Conservation (phyloP, 2,797 vertebrate genomes). For the Pipistrellus pipistrellus region DNA sequence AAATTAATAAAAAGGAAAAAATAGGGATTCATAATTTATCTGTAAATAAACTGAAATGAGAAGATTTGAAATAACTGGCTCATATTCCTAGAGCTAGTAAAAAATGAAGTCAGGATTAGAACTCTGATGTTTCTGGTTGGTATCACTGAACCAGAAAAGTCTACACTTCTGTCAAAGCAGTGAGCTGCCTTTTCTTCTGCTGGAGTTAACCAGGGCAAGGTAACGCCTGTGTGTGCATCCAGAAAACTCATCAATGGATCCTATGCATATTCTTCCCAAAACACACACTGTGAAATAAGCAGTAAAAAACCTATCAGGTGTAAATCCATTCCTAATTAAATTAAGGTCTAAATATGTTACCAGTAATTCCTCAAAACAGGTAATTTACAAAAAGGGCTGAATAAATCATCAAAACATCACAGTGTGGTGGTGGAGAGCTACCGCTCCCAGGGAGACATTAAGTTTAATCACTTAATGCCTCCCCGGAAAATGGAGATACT, state of each 20-base stretch:
- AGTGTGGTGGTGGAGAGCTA: neutral
- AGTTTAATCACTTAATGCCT: neutral
- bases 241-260: slow-evolving; percentile 23
- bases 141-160: slow-evolving; percentile 69
- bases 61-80: slow-evolving; percentile 41
- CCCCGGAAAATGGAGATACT: neutral
- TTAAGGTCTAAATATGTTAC: neutral
- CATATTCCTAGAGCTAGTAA: neutral
- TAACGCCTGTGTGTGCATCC: neutral
- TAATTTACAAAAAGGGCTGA: neutral
- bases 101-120: neutral
- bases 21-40: slow-evolving; percentile 10
- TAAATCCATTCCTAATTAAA: slow-evolving; percentile 40
- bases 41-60: slow-evolving; percentile 24
- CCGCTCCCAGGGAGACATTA: neutral
- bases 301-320: neutral
- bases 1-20: neutral
- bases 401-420: neutral
- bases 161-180: neutral
- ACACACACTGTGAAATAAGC: neutral
- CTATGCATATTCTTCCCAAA: neutral
- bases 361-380: slow-evolving; percentile 11
- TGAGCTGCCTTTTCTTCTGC: neutral
- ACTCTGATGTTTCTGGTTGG: neutral
- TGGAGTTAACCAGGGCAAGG: neutral